Evolutionary conservation across 2,797 vertebrate species (phyloP).

Genomic region (Aldrovandia affinis): DNA sequence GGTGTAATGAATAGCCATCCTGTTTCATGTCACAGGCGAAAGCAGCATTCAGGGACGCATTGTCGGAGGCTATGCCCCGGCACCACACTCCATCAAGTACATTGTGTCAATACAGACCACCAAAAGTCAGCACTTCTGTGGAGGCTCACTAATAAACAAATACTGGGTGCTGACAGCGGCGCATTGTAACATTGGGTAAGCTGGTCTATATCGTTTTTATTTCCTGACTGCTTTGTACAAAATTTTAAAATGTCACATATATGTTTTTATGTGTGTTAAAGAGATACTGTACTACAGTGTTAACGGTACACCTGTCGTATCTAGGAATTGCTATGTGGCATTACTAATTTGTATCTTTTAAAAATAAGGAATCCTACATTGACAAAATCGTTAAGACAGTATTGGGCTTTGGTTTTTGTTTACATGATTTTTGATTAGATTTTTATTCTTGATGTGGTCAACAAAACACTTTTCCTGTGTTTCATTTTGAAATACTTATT

Average conservation of each 20-base stretch:
- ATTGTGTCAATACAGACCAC: slow-evolving; percentile 78
- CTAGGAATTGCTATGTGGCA: neutral
- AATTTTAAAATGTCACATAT: neutral
- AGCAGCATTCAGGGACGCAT: slow-evolving; percentile 59
- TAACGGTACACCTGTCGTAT: neutral
- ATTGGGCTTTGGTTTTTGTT: too few relatives aligned
- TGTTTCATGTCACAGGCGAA: slow-evolving; percentile 60
- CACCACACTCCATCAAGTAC: slow-evolving; percentile 78
- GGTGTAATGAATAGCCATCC: neutral
- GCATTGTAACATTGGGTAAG: slow-evolving; percentile 78
- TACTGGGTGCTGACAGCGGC: slow-evolving; percentile 79
- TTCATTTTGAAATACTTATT: too few relatives aligned
- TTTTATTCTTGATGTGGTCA: too few relatives aligned
- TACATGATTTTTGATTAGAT: too few relatives aligned
- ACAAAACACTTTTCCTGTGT: too few relatives aligned
- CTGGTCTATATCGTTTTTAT: too few relatives aligned
- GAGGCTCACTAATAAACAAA: slow-evolving; percentile 72
- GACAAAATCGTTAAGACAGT: too few relatives aligned
- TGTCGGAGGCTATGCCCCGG: slow-evolving; percentile 74
- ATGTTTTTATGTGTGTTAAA: neutral
- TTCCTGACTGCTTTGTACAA: neutral
- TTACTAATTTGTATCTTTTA: too few relatives aligned
- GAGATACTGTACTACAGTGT: neutral
- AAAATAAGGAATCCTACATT: too few relatives aligned
- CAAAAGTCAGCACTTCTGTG: slow-evolving; percentile 70